Evolutionary conservation across 2,888 invertebrate genomes (phyloP), one percentile per base, ranked within the genome.

Genomic region (Lasioglossum villosulum): DNA sequence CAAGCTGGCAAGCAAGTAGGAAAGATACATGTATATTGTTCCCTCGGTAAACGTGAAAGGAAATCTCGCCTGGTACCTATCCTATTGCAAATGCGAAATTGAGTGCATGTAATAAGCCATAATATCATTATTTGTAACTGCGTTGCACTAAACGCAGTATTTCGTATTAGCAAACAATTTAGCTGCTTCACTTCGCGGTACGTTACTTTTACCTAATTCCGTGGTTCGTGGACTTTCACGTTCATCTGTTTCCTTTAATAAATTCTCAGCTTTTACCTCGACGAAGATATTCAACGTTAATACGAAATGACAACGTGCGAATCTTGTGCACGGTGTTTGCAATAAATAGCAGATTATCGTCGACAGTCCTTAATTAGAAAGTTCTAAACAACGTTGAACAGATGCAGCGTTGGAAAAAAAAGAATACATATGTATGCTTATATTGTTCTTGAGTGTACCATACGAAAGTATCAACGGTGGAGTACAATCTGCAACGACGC

Each of bases 91-190:
- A 45, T 79, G 76, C 86, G 74, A 82, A 86, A 86, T 82, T 70
- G 52, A 86, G 39, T 79, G 52, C 30, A 74, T 74, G 79, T 82
- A 86, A 86, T 79, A 86, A 76, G 74, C 56, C 34, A 76, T 82
- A 86, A 86, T 71, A 79, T 74, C 79, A 86, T 86, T 86, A 82
- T 78, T 82, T 76, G 76, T 74, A 82, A 75, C 78, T 78, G 75
- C 42, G 76, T 27, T 74, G 82, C 59, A 56, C 10, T 39, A 70
- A 86, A 79, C 45, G 59, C 59, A 52, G 73, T 30, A 19, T 37
- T 68, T 76, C 37, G 59, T 59, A 78, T 78, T 82, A 79, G 73
- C 39, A 82, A 86, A 86, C 59, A 76, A 75, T 81, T 74, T 77
- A 81, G 14, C 77, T 34, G 70, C 42, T 78, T 52, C 37, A 2